Evolutionary conservation across 2,113 vertebrate genomes (phyloP).

Genomic region (Martes martes): DNA sequence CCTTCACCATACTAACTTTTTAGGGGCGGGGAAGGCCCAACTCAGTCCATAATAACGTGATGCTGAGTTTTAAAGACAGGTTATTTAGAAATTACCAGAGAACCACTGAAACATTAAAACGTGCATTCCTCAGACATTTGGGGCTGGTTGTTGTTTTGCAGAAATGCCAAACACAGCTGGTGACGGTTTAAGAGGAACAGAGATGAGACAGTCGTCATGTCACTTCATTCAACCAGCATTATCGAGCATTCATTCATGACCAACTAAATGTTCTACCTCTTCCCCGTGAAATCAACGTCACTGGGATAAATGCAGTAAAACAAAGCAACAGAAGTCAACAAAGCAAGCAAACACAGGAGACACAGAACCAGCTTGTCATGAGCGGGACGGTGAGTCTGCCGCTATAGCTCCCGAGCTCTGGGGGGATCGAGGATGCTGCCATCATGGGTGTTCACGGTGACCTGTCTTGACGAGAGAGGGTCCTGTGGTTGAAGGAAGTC

Average conservation of each 20-base stretch:
- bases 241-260: background rate
- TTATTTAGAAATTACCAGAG: background rate
- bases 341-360: background rate
- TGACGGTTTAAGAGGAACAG: too few relatives aligned
- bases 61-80: background rate
- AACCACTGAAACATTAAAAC: background rate
- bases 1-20: background rate
- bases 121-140: background rate
- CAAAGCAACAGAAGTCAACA: background rate
- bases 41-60: background rate
- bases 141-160: background rate
- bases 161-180: accelerated
- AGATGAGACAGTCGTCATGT: background rate
- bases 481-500: background rate
- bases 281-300: background rate
- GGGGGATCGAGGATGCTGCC: accelerated
- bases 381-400: background rate
- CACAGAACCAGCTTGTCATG: background rate
- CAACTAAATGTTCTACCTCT: background rate
- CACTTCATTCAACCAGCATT: background rate
- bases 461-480: background rate
- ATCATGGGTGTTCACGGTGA: accelerated
- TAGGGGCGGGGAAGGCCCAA: background rate
- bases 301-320: background rate
- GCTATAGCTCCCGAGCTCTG: background rate